Evolutionary conservation across 2,797 vertebrate species (phyloP), one percentile per base, ranked within the genome.

Genomic region (Orestias chungarensis): DNA sequence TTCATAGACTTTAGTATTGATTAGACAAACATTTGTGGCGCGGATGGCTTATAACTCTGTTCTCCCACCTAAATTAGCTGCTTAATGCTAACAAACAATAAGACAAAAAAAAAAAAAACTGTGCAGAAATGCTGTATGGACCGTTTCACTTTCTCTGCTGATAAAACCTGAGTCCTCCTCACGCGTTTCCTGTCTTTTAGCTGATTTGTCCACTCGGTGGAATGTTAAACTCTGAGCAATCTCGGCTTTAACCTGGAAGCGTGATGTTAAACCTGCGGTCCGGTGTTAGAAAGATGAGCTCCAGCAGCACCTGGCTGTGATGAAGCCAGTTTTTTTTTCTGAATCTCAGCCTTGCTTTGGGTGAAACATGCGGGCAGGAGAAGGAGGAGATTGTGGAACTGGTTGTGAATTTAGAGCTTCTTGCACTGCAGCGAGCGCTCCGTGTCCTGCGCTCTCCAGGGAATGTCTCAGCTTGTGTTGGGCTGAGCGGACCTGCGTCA

Each of bases 391-490:
- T 88, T 90, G 89, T 86, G 85, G 90, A 90, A 86, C 74, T 80
- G 81, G 80, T 77, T 40, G 66, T 88, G 83, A 87, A 89, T 89
- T 85, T 43, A 73, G 76, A 59, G 86, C 82, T 74, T 40, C 89
- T 91, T 86, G 66, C 80, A 62, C 92, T 92, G 90, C 89, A 88
- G 43, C 5, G 73, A 17, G 82, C 77, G 55, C 89, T 80, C 83
- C 91, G 93, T 91, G 87, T 87, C 84, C 84, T 52, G 84, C 79
- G 65, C 91, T 90, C 90, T 90, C 91, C 79, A 86, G 92, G 91
- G 93, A 93, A 94, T 93, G 92, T 93, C 90, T 90, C 92, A 90
- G 90, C 92, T 93, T 81, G 84, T 89, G 90, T 82, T 80, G 82
- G 82, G 83, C 75, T 20, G 74, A 72, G 68, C 3, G 70, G 68